These are phyloP conservation scores for Cyprinella venusta DNA, from an alignment of 2,797 vertebrate genomes.

Conservation along the genomic window DNA sequence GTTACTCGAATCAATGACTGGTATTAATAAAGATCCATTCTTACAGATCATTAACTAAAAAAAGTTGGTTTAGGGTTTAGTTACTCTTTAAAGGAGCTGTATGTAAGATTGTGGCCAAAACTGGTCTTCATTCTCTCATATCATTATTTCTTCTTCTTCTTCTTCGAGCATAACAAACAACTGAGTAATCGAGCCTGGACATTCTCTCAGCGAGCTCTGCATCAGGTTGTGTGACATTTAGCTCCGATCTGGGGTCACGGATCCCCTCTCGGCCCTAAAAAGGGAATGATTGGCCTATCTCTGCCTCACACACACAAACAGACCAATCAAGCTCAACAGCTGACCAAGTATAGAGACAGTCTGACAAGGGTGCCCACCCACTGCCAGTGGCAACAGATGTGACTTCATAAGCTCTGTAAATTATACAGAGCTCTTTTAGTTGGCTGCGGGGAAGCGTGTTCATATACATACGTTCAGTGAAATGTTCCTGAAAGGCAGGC, in stretches of 20 bases:
- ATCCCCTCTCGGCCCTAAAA: constrained; percentile 52
- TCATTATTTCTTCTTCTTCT: constrained; percentile 10
- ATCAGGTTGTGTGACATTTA: constrained; percentile 56
- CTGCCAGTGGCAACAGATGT: constrained; percentile 52
- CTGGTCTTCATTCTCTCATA: constrained; percentile 7
- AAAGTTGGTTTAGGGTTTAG: too few relatives aligned
- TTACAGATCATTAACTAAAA: too few relatives aligned
- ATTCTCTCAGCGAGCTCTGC: constrained; percentile 27
- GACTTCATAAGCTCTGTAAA: constrained; percentile 45
- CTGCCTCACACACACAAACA: constrained; percentile 30
- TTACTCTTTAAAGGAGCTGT: too few relatives aligned
- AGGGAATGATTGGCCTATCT: constrained; percentile 49
- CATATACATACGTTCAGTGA: constrained; percentile 43
- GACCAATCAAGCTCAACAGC: constrained; percentile 41
- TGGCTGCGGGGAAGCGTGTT: constrained; percentile 9
- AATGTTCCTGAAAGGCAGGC: constrained; percentile 53
- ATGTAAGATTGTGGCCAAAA: not conserved
- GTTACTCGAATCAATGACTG: too few relatives aligned
- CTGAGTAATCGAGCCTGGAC: constrained; percentile 37
- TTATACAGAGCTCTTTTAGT: constrained; percentile 41
- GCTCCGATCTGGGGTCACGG: constrained; percentile 28
- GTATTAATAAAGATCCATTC: too few relatives aligned
- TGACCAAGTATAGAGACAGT: constrained; percentile 49
- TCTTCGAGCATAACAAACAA: constrained; percentile 21
- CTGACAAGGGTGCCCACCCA: constrained; percentile 42